Evolutionary conservation across 2,888 invertebrate species (phyloP).

Genomic region (Diabrotica balteata): DNA sequence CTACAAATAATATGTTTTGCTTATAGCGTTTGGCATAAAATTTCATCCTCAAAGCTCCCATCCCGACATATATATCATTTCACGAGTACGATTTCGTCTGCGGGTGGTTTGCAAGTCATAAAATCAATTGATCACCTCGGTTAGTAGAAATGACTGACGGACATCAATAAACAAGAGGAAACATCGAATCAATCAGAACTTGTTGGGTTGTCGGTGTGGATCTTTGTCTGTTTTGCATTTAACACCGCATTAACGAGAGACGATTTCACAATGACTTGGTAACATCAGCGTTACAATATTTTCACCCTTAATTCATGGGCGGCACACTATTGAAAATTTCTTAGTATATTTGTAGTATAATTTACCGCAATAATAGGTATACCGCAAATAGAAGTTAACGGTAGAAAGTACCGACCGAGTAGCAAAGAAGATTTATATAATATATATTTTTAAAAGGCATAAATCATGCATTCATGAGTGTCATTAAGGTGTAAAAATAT

Average conservation of each 20-base stretch:
- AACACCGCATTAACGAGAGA: slow-evolving; percentile 8
- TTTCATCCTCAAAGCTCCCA: background rate
- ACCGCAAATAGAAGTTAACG: too few species aligned
- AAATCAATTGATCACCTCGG: slow-evolving; percentile 21
- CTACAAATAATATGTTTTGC: too few species aligned
- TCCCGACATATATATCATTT: slow-evolving; percentile 15
- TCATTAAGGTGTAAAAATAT: too few species aligned
- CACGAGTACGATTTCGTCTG: slow-evolving; percentile 12
- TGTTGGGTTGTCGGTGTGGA: slow-evolving; percentile 14
- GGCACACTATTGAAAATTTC: background rate
- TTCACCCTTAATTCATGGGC: background rate
- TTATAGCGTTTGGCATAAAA: too few species aligned
- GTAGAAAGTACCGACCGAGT: too few species aligned
- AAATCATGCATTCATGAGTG: too few species aligned
- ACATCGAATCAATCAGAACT: slow-evolving; percentile 16
- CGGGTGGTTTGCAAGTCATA: slow-evolving; percentile 17
- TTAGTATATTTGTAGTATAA: too few species aligned
- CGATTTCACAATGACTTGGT: slow-evolving; percentile 11
- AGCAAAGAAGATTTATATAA: too few species aligned
- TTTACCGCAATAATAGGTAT: too few species aligned
- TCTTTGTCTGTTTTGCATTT: slow-evolving; percentile 15
- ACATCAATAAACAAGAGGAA: slow-evolving; percentile 18
- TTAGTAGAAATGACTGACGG: slow-evolving; percentile 18
- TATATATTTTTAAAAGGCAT: too few species aligned
- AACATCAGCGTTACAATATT: slow-evolving; percentile 7